phyloP scores from a whole-genome alignment of 2,113 vertebrate species.

The Varanus salvator region DNA sequence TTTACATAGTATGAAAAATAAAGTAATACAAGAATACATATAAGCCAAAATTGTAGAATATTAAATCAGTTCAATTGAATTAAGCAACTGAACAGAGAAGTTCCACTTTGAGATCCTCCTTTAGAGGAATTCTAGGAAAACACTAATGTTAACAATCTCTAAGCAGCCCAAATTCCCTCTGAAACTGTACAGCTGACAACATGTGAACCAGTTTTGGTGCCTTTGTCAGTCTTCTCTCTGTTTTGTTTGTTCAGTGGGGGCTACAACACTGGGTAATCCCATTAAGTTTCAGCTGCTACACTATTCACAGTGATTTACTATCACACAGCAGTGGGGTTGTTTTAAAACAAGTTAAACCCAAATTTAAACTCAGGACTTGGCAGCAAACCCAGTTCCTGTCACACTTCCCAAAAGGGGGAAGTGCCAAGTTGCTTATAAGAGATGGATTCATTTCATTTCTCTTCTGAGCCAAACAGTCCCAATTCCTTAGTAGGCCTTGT shows the following conservation, averaged over 20 bases:
- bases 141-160: background rate
- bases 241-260: conserved; percentile 3
- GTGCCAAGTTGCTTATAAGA: background rate
- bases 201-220: background rate
- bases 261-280: conserved; percentile 22
- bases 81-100: background rate
- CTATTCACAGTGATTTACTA: conserved; percentile 2
- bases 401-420: conserved; percentile 12
- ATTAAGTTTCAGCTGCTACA: conserved; percentile 25
- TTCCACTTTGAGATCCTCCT: background rate
- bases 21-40: background rate
- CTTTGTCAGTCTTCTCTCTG: background rate
- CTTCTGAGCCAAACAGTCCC: background rate
- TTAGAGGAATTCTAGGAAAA: background rate
- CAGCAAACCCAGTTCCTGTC: background rate
- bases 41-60: background rate
- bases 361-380: background rate
- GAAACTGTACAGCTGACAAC: conserved; percentile 21
- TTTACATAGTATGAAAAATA: conserved; percentile 10
- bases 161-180: background rate
- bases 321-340: background rate
- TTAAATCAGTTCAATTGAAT: background rate
- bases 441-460: background rate
- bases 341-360: conserved; percentile 30
- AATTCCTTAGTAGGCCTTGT: background rate